Evolutionary conservation across 2,113 vertebrate genomes (phyloP).

Genomic region (Marmota monax): DNA sequence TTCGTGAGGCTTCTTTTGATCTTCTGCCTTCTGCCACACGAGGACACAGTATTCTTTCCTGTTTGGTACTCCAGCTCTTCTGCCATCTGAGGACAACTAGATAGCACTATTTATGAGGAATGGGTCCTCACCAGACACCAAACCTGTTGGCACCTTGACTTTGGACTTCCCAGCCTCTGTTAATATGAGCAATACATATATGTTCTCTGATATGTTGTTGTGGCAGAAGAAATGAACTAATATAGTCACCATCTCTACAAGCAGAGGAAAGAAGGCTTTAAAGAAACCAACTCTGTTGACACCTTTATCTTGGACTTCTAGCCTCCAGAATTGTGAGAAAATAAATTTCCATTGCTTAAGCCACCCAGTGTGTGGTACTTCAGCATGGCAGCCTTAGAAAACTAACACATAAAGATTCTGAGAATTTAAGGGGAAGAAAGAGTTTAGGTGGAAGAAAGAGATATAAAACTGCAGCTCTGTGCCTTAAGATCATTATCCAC

Average conservation of each 20-base stretch:
- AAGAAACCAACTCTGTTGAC: neutral
- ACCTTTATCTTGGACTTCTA: neutral
- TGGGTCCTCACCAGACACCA: neutral
- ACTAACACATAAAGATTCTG: slow-evolving; percentile 1
- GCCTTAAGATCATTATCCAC: neutral
- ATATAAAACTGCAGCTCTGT: neutral
- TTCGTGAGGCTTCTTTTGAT: neutral
- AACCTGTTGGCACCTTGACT: neutral
- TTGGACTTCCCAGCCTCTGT: neutral
- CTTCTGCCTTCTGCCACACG: neutral
- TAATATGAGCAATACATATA: too few species aligned
- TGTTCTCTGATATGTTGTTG: neutral
- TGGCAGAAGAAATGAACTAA: neutral
- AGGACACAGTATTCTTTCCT: neutral
- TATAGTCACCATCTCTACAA: neutral
- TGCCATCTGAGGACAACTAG: neutral
- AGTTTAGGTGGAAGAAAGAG: neutral
- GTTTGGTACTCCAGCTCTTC: neutral
- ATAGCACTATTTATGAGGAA: neutral
- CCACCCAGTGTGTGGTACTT: neutral
- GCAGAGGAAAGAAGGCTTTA: neutral
- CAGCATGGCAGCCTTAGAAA: neutral
- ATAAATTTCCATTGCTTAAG: neutral
- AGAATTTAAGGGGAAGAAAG: neutral
- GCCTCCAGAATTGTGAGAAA: neutral